A percentile compares a stretch with the other conserved stretches of the same genome.
Evolutionary conservation across 2,888 invertebrate genomes (phyloP).

Genomic region (Nasonia oneida): DNA sequence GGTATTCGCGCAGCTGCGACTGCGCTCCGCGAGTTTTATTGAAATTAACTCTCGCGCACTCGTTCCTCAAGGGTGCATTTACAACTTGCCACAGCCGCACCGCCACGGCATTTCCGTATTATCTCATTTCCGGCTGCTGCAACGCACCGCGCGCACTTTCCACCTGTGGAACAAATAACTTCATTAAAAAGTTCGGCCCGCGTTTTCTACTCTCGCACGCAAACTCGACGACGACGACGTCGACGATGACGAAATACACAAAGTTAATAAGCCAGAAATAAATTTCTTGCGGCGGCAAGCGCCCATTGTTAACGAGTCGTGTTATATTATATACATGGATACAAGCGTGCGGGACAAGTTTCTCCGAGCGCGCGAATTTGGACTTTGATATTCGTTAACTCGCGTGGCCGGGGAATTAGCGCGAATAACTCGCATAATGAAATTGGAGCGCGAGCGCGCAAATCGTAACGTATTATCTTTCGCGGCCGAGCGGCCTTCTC

Average conservation of each 20-base stretch:
- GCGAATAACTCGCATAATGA: constrained; percentile 35
- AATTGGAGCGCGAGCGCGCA: constrained; percentile 23
- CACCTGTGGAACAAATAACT: constrained; percentile 55
- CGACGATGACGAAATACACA: constrained; percentile 7
- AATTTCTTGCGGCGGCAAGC: constrained; percentile 31
- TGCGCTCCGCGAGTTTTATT: constrained; percentile 50
- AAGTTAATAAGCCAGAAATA: constrained; percentile 29
- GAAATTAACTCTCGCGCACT: constrained; percentile 56
- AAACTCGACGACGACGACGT: neutral
- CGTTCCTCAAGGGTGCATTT: constrained; percentile 53
- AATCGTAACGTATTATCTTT: constrained; percentile 51
- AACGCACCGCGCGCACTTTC: constrained; percentile 14
- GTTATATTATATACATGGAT: neutral
- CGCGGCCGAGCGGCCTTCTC: neutral
- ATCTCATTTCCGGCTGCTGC: constrained; percentile 46
- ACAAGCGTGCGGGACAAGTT: neutral
- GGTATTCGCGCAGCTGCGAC: neutral
- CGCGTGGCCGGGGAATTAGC: constrained; percentile 26
- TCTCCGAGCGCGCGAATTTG: neutral
- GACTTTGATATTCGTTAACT: constrained; percentile 19
- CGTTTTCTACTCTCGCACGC: constrained; percentile 28
- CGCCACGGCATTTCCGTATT: constrained; percentile 46
- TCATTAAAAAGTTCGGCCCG: constrained; percentile 57
- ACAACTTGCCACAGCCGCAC: constrained; percentile 41
- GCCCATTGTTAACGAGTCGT: constrained; percentile 38